These are phyloP conservation scores for Hemithea aestivaria DNA, from an alignment of 2,888 invertebrate genomes.

Conservation along the genomic window DNA sequence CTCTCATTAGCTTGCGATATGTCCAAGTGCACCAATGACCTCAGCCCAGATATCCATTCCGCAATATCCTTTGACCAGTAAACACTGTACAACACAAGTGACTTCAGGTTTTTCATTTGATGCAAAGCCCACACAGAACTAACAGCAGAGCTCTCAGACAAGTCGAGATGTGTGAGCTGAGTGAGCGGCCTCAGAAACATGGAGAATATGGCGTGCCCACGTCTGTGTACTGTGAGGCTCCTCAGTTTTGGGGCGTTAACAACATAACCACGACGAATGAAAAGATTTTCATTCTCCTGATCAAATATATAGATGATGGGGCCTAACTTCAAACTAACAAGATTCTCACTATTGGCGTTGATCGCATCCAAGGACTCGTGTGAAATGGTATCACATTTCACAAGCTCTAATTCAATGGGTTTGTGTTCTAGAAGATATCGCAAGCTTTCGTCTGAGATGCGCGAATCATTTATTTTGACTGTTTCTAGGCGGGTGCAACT, in stretches of 20 bases:
- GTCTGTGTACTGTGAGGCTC: slow-evolving; percentile 78
- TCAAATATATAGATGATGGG: slow-evolving; percentile 82
- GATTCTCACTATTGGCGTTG: slow-evolving; percentile 83
- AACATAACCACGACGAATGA: slow-evolving; percentile 68
- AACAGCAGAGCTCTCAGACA: slow-evolving; percentile 82
- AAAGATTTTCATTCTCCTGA: slow-evolving; percentile 61
- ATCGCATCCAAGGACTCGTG: slow-evolving; percentile 82
- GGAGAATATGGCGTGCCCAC: slow-evolving; percentile 66
- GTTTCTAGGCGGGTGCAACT: slow-evolving; percentile 82
- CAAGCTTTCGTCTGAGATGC: slow-evolving; percentile 85
- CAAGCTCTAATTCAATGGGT: slow-evolving; percentile 85
- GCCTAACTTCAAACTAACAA: slow-evolving; percentile 85
- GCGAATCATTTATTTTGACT: slow-evolving; percentile 84
- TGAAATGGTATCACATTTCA: slow-evolving; percentile 85
- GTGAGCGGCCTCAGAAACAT: slow-evolving; percentile 78
- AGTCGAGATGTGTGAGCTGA: slow-evolving; percentile 83
- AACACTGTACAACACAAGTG: slow-evolving; percentile 90
- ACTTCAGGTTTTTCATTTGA: slow-evolving; percentile 83
- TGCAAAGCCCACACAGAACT: slow-evolving; percentile 83
- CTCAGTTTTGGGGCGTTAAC: slow-evolving; percentile 80
- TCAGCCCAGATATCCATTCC: slow-evolving; percentile 79
- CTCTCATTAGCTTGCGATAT: slow-evolving; percentile 87
- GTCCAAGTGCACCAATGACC: slow-evolving; percentile 85
- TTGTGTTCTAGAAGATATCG: slow-evolving; percentile 85
- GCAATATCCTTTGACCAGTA: slow-evolving; percentile 81